These are phyloP conservation scores for Neoscelio sp. DNA, from an alignment of 2,888 invertebrate genomes.

Conservation along the genomic window DNA sequence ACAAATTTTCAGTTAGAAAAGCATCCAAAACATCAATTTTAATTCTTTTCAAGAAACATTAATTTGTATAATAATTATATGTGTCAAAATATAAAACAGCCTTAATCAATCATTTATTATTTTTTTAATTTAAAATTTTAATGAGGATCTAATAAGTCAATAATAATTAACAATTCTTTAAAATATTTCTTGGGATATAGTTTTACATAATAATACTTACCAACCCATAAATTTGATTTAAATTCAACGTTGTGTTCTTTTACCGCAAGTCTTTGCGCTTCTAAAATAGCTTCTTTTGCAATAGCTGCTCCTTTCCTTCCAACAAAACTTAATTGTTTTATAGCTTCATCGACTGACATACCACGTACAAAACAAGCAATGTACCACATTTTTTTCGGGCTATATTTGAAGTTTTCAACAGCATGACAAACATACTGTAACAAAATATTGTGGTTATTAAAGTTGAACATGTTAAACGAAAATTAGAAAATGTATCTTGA, in stretches of 20 bases:
- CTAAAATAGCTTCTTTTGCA: constrained; percentile 91
- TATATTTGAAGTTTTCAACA: constrained; percentile 93
- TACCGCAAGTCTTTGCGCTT: constrained; percentile 95
- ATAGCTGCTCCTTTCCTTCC: constrained; percentile 90
- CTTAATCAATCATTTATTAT: too few species aligned
- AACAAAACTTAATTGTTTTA: constrained; percentile 94
- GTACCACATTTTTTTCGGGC: constrained; percentile 97
- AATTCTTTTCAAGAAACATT: too few species aligned
- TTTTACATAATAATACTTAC: constrained; percentile 84
- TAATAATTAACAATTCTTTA: too few species aligned
- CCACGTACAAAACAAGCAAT: constrained; percentile 94
- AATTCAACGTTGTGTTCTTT: constrained; percentile 96
- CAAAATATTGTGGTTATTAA: constrained; percentile 70
- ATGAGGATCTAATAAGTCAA: too few species aligned
- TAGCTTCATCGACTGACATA: constrained; percentile 96
- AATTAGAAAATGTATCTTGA: too few species aligned
- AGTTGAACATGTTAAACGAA: too few species aligned
- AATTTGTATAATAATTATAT: too few species aligned
- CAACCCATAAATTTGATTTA: constrained; percentile 97
- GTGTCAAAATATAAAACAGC: too few species aligned
- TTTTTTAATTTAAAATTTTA: too few species aligned
- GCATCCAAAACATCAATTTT: too few species aligned
- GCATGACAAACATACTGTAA: constrained; percentile 94
- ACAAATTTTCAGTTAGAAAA: too few species aligned
- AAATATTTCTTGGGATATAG: too few species aligned